Evolutionary conservation across 2,113 vertebrate species (phyloP), one percentile per base, ranked within the genome.

Genomic region (Morone saxatilis): DNA sequence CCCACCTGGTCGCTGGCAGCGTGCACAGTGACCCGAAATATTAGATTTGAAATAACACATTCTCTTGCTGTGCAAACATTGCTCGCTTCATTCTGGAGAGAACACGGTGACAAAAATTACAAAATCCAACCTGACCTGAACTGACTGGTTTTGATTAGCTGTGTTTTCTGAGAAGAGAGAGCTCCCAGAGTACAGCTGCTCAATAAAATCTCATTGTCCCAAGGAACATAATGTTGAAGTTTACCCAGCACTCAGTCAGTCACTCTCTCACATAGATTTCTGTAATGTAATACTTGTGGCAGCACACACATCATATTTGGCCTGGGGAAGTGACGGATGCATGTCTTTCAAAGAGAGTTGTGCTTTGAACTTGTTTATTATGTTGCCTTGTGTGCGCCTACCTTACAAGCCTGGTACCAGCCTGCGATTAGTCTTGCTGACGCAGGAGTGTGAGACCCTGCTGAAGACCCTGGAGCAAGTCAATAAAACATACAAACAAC

Each of bases 401-500:
- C 82, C 81, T 89, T 80, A 78, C 73, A 71, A 81, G 61, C 78
- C 65, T 6, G 60, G 72, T 86, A 89, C 77, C 57, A 53, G 71
- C 11, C 45, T 72, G 79, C 53, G 82, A 93, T 94, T 91, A 87
- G 80, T 88, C 82, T 86, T 85, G 67, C 31, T 40, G 81, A 78
- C 38, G 45, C 76, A 54, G 51, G 57, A 78, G 71, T 48, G 81
- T 82, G 73, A 85, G 70, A 83, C 72, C 85, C 80, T 36, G 81
- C 82, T 89, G 85, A 85, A 87, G 84, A 88, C 89, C 90, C 90
- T 60, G 86, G 66, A 90, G 92, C 88, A 74, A 88, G 90, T 92
- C 89, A 92, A 93, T 92, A 91, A 92, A 93, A 90, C 83, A 93
- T 85, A 89, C 85, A 88, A 92, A 86, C 88, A 93, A 89, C 88